These are phyloP conservation scores for Pedionomus torquatus DNA, from an alignment of 2,113 vertebrate species.

Conservation along the genomic window DNA sequence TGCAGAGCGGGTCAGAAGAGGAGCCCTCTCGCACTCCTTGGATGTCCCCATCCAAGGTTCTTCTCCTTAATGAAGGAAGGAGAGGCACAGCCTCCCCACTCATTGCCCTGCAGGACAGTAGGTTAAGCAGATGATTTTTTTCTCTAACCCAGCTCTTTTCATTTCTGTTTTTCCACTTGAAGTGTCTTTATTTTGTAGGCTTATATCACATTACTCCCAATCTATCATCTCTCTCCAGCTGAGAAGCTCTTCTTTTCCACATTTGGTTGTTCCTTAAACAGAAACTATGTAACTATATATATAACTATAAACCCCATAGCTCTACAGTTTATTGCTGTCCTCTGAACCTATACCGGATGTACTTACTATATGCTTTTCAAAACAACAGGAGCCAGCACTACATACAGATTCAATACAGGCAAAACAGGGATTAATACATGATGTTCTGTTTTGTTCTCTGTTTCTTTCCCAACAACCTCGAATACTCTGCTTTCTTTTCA, in stretches of 20 bases:
- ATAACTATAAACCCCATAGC: neutral
- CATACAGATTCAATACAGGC: rapidly evolving
- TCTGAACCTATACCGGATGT: neutral
- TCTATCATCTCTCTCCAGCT: neutral
- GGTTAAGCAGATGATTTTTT: neutral
- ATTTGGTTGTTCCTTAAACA: neutral
- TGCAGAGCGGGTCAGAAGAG: neutral
- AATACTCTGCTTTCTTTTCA: neutral
- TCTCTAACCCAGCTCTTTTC: neutral
- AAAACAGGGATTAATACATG: neutral
- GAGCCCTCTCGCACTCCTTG: neutral
- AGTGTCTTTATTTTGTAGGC: neutral
- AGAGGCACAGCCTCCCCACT: neutral
- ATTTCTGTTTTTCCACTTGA: neutral
- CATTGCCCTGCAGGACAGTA: no score
- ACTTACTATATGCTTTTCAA: rapidly evolving
- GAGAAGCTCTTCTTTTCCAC: neutral
- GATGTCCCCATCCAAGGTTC: no score
- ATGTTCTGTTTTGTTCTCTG: neutral
- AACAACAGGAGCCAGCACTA: neutral
- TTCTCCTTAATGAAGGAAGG: neutral
- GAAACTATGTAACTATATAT: neutral
- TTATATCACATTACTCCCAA: neutral
- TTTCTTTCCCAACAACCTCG: neutral
- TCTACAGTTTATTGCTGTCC: neutral